phyloP scores from a whole-genome alignment of 1,140 invertebrate species.

The Lepidurus couesii region DNA sequence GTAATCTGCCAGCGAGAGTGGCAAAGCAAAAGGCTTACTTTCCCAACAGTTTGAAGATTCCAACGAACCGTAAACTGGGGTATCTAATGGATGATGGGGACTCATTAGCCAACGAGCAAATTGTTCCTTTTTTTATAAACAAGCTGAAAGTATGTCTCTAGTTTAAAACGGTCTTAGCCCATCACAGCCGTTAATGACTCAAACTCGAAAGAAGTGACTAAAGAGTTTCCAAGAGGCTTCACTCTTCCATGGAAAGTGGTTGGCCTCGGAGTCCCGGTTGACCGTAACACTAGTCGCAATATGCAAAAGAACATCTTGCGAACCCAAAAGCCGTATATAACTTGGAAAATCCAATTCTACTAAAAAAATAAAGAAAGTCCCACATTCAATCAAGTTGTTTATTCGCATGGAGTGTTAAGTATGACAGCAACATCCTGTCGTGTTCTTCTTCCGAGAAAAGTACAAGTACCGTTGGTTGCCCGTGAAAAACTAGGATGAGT shows the following conservation, averaged over 20 bases:
- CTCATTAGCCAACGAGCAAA: no score
- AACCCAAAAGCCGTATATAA: background rate
- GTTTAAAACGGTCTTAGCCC: background rate
- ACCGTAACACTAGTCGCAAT: background rate
- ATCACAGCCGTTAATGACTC: background rate
- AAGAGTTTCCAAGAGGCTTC: background rate
- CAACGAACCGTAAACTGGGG: no score
- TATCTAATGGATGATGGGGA: no score
- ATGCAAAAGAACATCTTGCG: background rate
- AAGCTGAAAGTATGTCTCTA: no score
- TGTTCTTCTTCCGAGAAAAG: background rate
- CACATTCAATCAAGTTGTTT: background rate
- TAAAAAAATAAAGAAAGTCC: background rate
- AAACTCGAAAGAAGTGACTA: background rate
- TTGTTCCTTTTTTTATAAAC: no score
- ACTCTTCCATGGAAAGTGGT: constrained; percentile 7
- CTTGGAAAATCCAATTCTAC: background rate
- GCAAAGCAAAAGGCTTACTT: background rate
- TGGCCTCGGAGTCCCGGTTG: constrained; percentile 11
- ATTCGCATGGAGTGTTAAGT: background rate
- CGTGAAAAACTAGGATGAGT: no score
- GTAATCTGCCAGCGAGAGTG: background rate
- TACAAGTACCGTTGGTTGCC: background rate
- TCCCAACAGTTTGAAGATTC: background rate
- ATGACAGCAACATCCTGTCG: background rate